Conservation (phyloP, 2,888 invertebrate species). For the Crocallis elinguaria region DNA sequence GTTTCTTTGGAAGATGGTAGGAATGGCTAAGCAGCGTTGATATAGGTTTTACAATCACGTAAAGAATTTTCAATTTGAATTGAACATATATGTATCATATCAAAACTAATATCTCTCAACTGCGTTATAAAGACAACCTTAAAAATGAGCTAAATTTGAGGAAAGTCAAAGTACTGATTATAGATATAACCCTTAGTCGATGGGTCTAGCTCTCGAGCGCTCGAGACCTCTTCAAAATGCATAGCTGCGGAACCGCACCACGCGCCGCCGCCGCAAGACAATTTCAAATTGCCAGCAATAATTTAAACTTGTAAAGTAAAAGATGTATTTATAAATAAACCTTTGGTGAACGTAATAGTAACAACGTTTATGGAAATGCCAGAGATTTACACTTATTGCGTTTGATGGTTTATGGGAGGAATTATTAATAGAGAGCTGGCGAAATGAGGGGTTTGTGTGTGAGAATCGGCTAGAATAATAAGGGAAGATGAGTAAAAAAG, state of each 20-base stretch:
- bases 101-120: neutral
- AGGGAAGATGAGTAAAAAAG: neutral
- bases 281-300: slow-evolving; percentile 72
- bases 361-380: slow-evolving; percentile 66
- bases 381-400: slow-evolving; percentile 67
- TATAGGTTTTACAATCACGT: too few relatives aligned
- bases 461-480: neutral
- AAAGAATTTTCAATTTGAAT: neutral
- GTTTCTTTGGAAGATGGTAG: neutral
- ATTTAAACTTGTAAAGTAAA: slow-evolving; percentile 65
- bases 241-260: slow-evolving; percentile 22
- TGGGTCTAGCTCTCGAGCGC: neutral
- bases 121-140: too few relatives aligned
- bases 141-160: too few relatives aligned
- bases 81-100: neutral
- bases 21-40: neutral
- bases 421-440: slow-evolving; percentile 39
- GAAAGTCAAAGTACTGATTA: neutral
- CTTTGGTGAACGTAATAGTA: slow-evolving; percentile 59
- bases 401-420: slow-evolving; percentile 51
- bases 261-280: slow-evolving; percentile 62
- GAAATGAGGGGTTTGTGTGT: neutral
- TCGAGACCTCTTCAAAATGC: slow-evolving; percentile 17
- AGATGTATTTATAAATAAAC: slow-evolving; percentile 70
- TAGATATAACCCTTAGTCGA: too few relatives aligned